These are phyloP conservation scores for Tursiops truncatus DNA, from an alignment of 2,113 vertebrate genomes.

Conservation along the genomic window DNA sequence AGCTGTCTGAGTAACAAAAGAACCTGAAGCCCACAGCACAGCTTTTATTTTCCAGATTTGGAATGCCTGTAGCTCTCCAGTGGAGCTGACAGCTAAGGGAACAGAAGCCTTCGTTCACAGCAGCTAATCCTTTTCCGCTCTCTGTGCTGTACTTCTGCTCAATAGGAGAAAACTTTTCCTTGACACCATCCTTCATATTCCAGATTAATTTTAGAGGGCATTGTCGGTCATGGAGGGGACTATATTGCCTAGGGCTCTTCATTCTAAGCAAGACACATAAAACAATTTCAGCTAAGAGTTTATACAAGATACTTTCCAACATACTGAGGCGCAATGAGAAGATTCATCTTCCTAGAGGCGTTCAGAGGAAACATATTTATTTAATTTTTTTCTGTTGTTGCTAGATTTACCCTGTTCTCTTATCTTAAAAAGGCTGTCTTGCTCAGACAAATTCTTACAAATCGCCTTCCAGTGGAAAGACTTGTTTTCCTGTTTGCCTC, in stretches of 20 bases:
- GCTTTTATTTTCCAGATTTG: constrained; percentile 65
- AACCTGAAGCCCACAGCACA: constrained; percentile 1
- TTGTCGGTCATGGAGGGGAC: neutral
- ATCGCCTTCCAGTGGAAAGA: constrained; percentile 75
- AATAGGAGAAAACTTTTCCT: neutral
- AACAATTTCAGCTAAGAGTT: neutral
- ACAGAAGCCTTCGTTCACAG: neutral
- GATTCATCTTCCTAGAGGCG: constrained; percentile 23
- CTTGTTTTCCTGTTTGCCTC: constrained; percentile 85
- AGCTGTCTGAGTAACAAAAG: constrained; percentile 65
- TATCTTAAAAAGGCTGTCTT: constrained; percentile 65
- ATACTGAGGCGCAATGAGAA: neutral
- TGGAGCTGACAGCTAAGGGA: constrained; percentile 9
- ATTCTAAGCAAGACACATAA: neutral
- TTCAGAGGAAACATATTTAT: constrained; percentile 43
- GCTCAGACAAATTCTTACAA: constrained; percentile 76
- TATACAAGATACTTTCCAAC: neutral
- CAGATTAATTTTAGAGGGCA: neutral
- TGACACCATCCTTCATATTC: neutral
- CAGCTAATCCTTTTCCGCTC: neutral
- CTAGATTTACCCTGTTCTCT: neutral
- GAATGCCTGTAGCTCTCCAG: constrained; percentile 33
- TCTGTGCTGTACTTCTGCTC: neutral
- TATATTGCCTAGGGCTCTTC: neutral
- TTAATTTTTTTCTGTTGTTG: neutral